Evolutionary conservation across 2,113 vertebrate species (phyloP), one percentile per base, ranked within the genome.

Genomic region (Nothoprocta pentlandii): DNA sequence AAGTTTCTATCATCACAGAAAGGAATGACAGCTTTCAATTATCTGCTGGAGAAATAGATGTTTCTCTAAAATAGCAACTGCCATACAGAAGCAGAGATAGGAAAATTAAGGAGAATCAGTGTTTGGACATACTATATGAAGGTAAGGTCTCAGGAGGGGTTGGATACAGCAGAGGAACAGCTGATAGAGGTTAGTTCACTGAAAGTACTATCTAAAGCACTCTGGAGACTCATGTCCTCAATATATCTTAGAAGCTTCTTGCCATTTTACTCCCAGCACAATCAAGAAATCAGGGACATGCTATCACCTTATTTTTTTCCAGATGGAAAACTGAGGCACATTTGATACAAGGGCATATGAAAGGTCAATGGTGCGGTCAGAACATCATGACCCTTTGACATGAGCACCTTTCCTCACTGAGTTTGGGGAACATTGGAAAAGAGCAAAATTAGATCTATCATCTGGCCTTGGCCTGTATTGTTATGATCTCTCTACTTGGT

Each of bases 321-420:
- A 61, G 77, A 71, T 0, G 83, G 19, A 63, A 93, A 90, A 39
- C 21, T 16, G 16, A 0, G 16, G 21, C 56, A 47, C 11, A 39
- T 4, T 3, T 56, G 23, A 69, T 42, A 41, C 32, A 61, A 76
- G n/a, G 42, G 54, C 2, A 15, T 12, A 28, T 0, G 0, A 64
- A 30, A 78, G 83, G 46, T 7, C 58, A 0, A 0, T 66, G 84
- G 42, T 5, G n/a, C 89, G 88, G 23, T 28, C 44, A 32, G 14
- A 34, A 34, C 32, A 68, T 75, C 64, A 16, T 16, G 20, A 34
- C 20, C 20, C 36, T 73, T 3, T 8, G 28, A 10, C 28, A 74
- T 42, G 28, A 56, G 51, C 51, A 30, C 51, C 28, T 30, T 74
- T 74, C 36, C 51, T 32, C 28, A 16, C 28, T 36, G 59, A 30